phyloP scores from a whole-genome alignment of 1,140 invertebrate genomes.

The Heliothis subflexa region DNA sequence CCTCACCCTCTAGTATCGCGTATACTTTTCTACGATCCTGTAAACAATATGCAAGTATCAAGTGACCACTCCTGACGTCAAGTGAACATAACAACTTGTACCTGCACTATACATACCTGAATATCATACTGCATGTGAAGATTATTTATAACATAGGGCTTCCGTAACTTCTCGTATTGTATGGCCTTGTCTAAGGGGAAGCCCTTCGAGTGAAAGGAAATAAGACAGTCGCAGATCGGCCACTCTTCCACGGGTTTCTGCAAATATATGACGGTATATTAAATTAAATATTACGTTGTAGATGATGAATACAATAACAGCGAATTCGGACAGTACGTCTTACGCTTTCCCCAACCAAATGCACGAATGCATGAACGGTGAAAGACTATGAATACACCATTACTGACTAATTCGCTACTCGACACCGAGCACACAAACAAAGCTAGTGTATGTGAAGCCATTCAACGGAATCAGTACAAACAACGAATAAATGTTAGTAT shows the following conservation, averaged over 20 bases:
- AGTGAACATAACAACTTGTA: conserved; percentile 24
- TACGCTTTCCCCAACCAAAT: conserved; percentile 26
- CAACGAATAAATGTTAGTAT: conserved; percentile 24
- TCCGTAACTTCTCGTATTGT: conserved; percentile 96
- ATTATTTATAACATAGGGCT: conserved; percentile 99
- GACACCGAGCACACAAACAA: conserved; percentile 54
- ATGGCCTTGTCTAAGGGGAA: conserved; percentile 99
- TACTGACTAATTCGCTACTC: conserved; percentile 47
- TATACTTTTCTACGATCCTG: conserved; percentile 97
- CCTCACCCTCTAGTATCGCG: conserved; percentile 96
- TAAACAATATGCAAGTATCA: conserved; percentile 55
- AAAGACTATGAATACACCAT: conserved; percentile 39
- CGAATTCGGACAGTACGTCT: background rate
- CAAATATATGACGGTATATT: conserved; percentile 53
- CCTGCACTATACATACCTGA: conserved; percentile 87
- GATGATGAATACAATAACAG: conserved; percentile 11
- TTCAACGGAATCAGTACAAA: conserved; percentile 56
- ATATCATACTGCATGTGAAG: conserved; percentile 99
- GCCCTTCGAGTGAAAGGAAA: conserved; percentile 99
- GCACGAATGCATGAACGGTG: conserved; percentile 29
- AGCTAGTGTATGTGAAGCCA: conserved; percentile 53
- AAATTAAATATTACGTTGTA: background rate
- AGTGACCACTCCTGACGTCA: conserved; percentile 13
- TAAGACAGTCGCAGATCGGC: conserved; percentile 98
- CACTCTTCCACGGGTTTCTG: conserved; percentile 98